Base-by-base conservation (phyloP, 2,888 invertebrate species). In the Thymelicus sylvestris region DNA sequence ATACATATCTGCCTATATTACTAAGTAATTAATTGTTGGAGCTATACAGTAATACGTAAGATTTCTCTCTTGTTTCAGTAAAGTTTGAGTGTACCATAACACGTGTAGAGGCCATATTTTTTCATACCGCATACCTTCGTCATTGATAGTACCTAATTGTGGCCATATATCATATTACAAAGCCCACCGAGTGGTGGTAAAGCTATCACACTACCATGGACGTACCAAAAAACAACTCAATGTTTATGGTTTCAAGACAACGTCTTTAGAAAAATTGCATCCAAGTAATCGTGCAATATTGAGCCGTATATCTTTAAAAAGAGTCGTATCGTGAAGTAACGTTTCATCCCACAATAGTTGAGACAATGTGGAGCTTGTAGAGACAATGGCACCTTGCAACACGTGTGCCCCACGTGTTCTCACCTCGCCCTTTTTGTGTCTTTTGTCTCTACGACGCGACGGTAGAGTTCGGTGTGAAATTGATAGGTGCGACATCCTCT, bases 351-450 rank as follows among this genome's bases (percentile, higher is more conserved):
- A 31, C 55, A 55, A 55, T 38, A 38, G 57, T 57, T n/a, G 13
- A 57, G 57, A 55, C 55, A 55, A 55, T 55, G 55, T 55, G 24
- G 12, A 55, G 55, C 24, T 24, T 24, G 55, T n/a, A 83, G 71
- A 83, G 82, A 88, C 86, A 89, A 89, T 86, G 78, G 81, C 81
- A 85, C 86, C 85, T 86, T 79, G 79, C 78, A 74, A 73, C 85
- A 86, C 88, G 87, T 88, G 88, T 81, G 79, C 62, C 76, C 78
- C 87, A 88, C 87, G 87, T 89, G 89, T 77, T 78, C 77, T 68
- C 64, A 65, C 67, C 66, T 66, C 44, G 31, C 4, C 4, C 31
- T 60, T 57, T 57, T 44, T 12, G 44, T 31, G 13, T 31, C 19
- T 44, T 48, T 66, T 59, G 57, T 66, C 19, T 66, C 24, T 12